Conservation (phyloP, 2,797 vertebrate species). For the Myripristis murdjan region DNA sequence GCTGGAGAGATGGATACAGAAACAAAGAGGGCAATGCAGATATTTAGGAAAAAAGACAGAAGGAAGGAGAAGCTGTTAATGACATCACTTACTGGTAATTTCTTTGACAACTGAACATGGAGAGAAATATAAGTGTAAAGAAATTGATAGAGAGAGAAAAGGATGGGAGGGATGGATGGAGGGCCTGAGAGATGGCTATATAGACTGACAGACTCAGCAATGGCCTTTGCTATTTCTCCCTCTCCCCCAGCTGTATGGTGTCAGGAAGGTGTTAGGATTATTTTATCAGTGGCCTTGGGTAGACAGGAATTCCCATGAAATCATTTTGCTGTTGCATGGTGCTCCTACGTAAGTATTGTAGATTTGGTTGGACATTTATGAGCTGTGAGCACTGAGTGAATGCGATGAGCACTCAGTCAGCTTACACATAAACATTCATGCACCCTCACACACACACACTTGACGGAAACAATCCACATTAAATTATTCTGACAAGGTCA, state of each 20-base stretch:
- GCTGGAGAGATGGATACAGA: conserved; percentile 63
- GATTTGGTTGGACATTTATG: conserved; percentile 54
- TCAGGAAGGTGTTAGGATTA: conserved; percentile 63
- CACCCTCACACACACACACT: conserved; percentile 30
- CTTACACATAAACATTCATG: conserved; percentile 16
- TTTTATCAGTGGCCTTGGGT: conserved; percentile 48
- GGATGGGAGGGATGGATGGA: conserved; percentile 22
- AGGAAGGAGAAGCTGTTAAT: conserved; percentile 3
- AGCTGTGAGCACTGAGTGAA: too few relatives aligned
- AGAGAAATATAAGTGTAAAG: not conserved
- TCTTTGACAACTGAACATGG: not conserved
- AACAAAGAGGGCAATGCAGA: not conserved
- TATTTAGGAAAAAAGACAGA: conserved; percentile 8
- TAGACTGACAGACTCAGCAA: conserved; percentile 53
- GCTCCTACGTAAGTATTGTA: conserved; percentile 9
- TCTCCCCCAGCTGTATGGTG: conserved; percentile 50
- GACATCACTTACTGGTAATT: not conserved
- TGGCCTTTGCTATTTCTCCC: conserved; percentile 38
- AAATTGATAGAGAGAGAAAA: conserved; percentile 30
- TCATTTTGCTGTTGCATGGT: conserved; percentile 14
- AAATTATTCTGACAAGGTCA: conserved; percentile 72
- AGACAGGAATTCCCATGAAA: conserved; percentile 36
- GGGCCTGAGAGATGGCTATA: conserved; percentile 41
- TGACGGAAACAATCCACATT: conserved; percentile 30
- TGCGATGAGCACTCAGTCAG: conserved; percentile 51